Percentiles rank a stretch among this genome's conserved stretches.
Evolutionary conservation across 2,113 vertebrate genomes (phyloP).

Genomic region (Gnathonemus longibarbis): DNA sequence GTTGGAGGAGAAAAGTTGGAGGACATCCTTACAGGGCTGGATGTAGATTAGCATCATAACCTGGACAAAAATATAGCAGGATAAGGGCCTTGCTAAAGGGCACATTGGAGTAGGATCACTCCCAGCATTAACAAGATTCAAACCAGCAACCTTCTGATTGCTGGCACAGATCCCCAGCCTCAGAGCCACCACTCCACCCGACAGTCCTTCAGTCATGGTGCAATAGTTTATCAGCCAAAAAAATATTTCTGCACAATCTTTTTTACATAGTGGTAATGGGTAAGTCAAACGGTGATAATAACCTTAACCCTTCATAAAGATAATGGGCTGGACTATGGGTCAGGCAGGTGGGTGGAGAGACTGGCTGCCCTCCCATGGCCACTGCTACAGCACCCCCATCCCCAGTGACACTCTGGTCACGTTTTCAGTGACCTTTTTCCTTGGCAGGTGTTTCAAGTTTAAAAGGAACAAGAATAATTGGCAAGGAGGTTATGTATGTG

Average conservation of each 20-base stretch:
- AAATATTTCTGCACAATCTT: neutral
- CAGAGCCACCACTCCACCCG: too few species aligned
- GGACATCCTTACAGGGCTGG: too few species aligned
- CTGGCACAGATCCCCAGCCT: too few species aligned
- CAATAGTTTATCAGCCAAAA: neutral
- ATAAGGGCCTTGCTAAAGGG: too few species aligned
- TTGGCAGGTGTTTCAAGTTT: neutral
- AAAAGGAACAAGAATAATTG: neutral
- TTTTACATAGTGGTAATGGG: neutral
- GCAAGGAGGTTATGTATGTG: neutral
- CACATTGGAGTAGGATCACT: too few species aligned
- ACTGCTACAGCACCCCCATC: slow-evolving; percentile 68
- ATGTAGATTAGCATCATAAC: too few species aligned
- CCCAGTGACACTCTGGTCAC: slow-evolving; percentile 72
- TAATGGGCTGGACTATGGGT: neutral
- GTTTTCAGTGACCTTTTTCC: neutral
- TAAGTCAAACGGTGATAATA: neutral
- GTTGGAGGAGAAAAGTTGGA: too few species aligned
- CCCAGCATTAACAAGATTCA: too few species aligned
- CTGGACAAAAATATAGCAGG: too few species aligned
- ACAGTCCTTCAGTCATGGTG: neutral
- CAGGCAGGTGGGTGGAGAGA: neutral
- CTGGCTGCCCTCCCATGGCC: neutral
- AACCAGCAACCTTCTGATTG: too few species aligned
- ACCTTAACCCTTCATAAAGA: slow-evolving; percentile 58